Evolutionary conservation across 1,140 invertebrate species (phyloP).

Genomic region (Cyclina sinensis): DNA sequence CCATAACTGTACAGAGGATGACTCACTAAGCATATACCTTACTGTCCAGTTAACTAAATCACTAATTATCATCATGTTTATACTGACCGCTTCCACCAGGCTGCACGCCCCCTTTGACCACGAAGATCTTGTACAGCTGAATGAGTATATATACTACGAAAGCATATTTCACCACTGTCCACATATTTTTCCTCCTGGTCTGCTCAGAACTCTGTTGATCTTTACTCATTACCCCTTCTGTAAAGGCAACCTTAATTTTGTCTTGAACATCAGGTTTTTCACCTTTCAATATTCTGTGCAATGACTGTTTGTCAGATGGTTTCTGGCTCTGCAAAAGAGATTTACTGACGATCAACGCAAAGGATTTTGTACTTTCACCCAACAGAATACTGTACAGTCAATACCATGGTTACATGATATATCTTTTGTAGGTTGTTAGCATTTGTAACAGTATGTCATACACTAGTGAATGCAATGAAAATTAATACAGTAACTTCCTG

Average conservation of each 20-base stretch:
- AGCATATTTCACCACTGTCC: neutral
- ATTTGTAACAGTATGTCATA: too few relatives aligned
- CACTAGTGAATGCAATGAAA: too few relatives aligned
- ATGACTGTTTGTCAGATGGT: neutral
- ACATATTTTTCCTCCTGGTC: neutral
- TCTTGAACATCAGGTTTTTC: neutral
- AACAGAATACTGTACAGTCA: too few relatives aligned
- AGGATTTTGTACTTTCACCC: too few relatives aligned
- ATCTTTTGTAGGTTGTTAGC: too few relatives aligned
- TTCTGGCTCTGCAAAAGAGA: neutral
- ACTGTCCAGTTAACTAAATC: too few relatives aligned
- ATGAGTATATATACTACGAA: neutral
- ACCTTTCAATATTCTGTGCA: neutral
- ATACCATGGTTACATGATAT: too few relatives aligned
- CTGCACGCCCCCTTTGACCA: neutral
- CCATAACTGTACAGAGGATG: too few relatives aligned
- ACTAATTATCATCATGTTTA: too few relatives aligned
- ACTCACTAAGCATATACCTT: too few relatives aligned
- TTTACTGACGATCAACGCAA: neutral
- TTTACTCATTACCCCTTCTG: slow-evolving; percentile 1
- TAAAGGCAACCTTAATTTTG: slow-evolving; percentile 1
- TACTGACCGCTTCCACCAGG: neutral
- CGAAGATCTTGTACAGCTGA: neutral
- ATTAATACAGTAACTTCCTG: too few relatives aligned
- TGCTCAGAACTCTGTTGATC: neutral